Percentiles rank a stretch among this genome's conserved stretches.
These are phyloP conservation scores for Denticeps clupeoides DNA, from an alignment of 2,797 vertebrate species.

Conservation along the genomic window DNA sequence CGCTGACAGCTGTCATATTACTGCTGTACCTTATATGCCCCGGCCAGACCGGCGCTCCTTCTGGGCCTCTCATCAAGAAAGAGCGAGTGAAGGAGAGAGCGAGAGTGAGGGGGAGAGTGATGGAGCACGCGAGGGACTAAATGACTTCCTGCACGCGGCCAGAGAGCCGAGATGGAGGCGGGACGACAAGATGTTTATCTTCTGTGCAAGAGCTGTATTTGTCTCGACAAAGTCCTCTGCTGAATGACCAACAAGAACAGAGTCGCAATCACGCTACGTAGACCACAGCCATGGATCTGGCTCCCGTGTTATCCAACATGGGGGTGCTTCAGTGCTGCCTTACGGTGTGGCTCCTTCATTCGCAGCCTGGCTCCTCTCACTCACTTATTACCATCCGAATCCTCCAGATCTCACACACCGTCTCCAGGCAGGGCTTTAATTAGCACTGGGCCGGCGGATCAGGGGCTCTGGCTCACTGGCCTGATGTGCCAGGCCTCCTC, in stretches of 20 bases:
- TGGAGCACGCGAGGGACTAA: not conserved
- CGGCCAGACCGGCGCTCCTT: no score
- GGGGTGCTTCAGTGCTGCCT: no score
- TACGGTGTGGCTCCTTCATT: slow-evolving; percentile 59
- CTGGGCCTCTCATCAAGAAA: not conserved
- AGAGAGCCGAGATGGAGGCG: not conserved
- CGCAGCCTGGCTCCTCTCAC: slow-evolving; percentile 45
- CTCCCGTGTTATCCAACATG: no score
- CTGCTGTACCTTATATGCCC: no score
- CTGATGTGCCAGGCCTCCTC: slow-evolving; percentile 15
- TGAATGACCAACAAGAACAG: slow-evolving; percentile 7
- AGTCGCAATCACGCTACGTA: not conserved
- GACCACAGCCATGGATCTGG: no score
- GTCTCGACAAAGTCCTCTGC: slow-evolving; percentile 2
- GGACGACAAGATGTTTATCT: slow-evolving; percentile 1
- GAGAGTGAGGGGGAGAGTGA: not conserved
- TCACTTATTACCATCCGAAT: slow-evolving; percentile 56
- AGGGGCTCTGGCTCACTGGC: slow-evolving; percentile 23
- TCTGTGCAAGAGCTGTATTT: not conserved
- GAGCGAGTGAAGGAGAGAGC: not conserved
- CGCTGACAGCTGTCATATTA: slow-evolving; percentile 9
- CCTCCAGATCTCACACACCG: slow-evolving; percentile 44
- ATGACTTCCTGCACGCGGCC: not conserved
- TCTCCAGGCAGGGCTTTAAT: slow-evolving; percentile 55
- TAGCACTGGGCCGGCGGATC: slow-evolving; percentile 44